Base-by-base conservation (phyloP, 2,797 vertebrate species). In the Eospalax fontanierii region DNA sequence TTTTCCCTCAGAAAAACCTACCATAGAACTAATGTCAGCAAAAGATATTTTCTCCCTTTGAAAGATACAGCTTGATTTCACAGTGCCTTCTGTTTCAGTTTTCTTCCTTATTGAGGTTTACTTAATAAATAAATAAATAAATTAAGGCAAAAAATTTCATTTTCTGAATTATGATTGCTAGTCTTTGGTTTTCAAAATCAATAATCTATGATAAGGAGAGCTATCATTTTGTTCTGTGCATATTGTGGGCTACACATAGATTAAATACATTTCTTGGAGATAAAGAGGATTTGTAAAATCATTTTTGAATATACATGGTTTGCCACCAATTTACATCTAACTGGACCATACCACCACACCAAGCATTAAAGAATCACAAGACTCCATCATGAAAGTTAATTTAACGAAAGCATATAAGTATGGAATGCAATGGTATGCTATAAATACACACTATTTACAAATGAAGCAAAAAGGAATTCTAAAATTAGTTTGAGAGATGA, bases 101-200 rank as follows among this genome's bases (percentile, higher is more conserved):
- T 46, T 59, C 95, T 84, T 93, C 40, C 38, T 95, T 89, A 76
- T 93, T 97, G 93, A 83, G 95, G 91, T 97, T 93, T 95, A 80
- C 89, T 97, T 94, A 95, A 97, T 93, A 80, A 89, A 96, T 70
- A 43, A 81, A 87, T 57, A 86, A 18, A 15, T 4, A 10, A 54
- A n/a, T n/a, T n/a, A n/a, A n/a, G 35, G 5, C 16, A 92, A 96
- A 93, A 90, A 91, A 81, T 66, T 30, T 89, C 75, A 90, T 88
- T 96, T 38, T 59, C 94, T 73, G 50, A 97, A 96, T 50, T 90
- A 74, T 26, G 50, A 43, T 79, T 61, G 28, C 40, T 89, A 73
- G 87, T 94, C 68, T 93, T 86, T 95, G 94, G 71, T 96, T 97
- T 97, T 96, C 93, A 94, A 95, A 98, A 97, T 94, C 94, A 96